phyloP scores from a whole-genome alignment of 2,888 invertebrate genomes.

The Trichopria drosophilae region DNA sequence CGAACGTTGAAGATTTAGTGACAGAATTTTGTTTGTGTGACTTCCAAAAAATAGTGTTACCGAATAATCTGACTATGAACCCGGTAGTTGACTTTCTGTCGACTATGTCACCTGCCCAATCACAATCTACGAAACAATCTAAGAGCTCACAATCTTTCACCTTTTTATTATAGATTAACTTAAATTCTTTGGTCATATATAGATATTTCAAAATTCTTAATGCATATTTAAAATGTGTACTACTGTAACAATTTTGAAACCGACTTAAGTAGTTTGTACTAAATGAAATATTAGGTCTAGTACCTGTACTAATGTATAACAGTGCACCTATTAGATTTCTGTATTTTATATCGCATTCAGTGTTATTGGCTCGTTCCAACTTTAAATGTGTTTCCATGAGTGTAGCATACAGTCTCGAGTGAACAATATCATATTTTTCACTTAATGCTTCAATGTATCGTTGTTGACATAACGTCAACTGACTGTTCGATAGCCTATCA shows the following conservation, averaged over 20 bases:
- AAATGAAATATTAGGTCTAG: constrained; percentile 20
- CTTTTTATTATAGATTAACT: too few relatives aligned
- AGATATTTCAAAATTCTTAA: too few relatives aligned
- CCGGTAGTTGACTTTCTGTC: constrained; percentile 33
- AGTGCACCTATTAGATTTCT: too few relatives aligned
- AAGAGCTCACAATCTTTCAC: too few relatives aligned
- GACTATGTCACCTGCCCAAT: constrained; percentile 27
- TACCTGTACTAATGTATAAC: too few relatives aligned
- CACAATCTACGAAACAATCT: too few relatives aligned
- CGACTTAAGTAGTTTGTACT: constrained; percentile 25
- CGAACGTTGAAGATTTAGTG: constrained; percentile 23
- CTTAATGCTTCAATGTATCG: constrained; percentile 18
- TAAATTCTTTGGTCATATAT: too few relatives aligned
- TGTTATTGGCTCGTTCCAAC: constrained; percentile 12
- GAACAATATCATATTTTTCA: constrained; percentile 15
- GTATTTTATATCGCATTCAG: constrained; percentile 10
- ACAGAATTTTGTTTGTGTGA: constrained; percentile 29
- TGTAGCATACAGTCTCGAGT: constrained; percentile 13
- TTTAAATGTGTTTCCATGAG: constrained; percentile 21
- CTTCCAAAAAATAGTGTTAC: constrained; percentile 29
- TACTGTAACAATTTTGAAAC: too few relatives aligned
- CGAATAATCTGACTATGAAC: constrained; percentile 27
- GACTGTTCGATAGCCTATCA: constrained; percentile 5
- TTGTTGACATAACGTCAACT: constrained; percentile 18
- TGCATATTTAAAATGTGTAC: too few relatives aligned